Evolutionary conservation across 2,888 invertebrate species (phyloP), one percentile per base, ranked within the genome.

Genomic region (Perdita meconis): DNA sequence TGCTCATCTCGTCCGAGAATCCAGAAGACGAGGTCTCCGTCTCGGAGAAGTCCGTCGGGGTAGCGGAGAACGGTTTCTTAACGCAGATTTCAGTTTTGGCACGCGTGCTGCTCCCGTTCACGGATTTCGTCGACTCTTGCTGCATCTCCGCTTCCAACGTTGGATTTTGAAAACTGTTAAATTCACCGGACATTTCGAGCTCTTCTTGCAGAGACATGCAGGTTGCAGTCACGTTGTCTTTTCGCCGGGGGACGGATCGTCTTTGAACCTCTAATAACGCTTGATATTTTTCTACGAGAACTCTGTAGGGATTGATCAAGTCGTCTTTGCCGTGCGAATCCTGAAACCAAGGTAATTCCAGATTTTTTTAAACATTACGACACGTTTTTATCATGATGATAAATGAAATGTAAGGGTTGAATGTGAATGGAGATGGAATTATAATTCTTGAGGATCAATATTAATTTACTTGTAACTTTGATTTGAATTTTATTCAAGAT

Each of bases 1-100:
- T 92, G 71, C 96, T 96, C 0, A 96, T 97, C 91, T 97, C 97
- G 88, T 97, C 97, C 0, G 96, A 95, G 90, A 96, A 97, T 10
- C 96, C 97, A 0, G 97, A 97, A 16, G 97, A 97, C 24, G 96
- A 96, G 0, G 97, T 97, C 91, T 97, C 97, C 0, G 97, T 96
- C 91, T 97, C 97, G 0, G 97, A 97, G 88, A 97, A 97, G 91
- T 97, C 97, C 0, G 95, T 95, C 0, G 97, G 96, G 0, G 97
- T 96, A 81, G 95, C 95, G 13, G 96, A 95, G 36, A 90, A 90
- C 53, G 83, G 86, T 78, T 89, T 91, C 73, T 90, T 91, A 2
- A 65, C 75, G 38, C 75, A 73, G 5, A 73, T 80, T 16, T 85
- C 83, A 0, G 71, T 69, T 26, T 80, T 87, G 19, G 40, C 53